Percentiles rank a stretch among this genome's conserved stretches.
Conservation (phyloP, 2,888 invertebrate genomes). For the Mimachlamys varia region DNA sequence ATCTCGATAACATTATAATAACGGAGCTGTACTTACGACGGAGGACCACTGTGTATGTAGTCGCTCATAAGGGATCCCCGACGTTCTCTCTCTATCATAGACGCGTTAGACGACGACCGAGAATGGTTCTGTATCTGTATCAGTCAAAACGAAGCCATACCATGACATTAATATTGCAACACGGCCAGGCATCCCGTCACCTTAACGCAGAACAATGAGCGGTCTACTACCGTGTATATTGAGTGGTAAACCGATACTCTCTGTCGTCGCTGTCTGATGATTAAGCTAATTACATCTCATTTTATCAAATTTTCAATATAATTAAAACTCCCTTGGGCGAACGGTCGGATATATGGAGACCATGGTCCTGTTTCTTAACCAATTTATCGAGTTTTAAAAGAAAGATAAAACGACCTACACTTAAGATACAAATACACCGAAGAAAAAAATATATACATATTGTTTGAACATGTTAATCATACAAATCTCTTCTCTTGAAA, state of each 20-base stretch:
- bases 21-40: constrained; percentile 56
- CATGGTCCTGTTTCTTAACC: not conserved
- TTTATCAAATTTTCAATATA: not conserved
- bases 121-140: constrained; percentile 47
- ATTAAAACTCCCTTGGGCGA: not conserved
- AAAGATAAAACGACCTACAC: too few relatives aligned
- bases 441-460: too few relatives aligned
- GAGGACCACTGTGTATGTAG: constrained; percentile 65
- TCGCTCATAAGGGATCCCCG: constrained; percentile 73
- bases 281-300: not conserved
- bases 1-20: too few relatives aligned
- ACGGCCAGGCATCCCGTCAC: not conserved
- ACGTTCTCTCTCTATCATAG: constrained; percentile 51
- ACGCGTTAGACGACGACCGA: constrained; percentile 47
- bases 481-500: too few relatives aligned
- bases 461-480: too few relatives aligned
- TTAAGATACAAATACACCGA: too few relatives aligned
- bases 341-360: not conserved
- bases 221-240: not conserved
- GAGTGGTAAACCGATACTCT: not conserved
- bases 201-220: not conserved
- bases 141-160: constrained; percentile 38
- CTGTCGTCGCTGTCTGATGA: not conserved
- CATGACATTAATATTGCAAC: constrained; percentile 26
- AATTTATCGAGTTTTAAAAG: not conserved